Evolutionary conservation across 2,113 vertebrate species (phyloP).

Genomic region (Actenoides lindsayi): DNA sequence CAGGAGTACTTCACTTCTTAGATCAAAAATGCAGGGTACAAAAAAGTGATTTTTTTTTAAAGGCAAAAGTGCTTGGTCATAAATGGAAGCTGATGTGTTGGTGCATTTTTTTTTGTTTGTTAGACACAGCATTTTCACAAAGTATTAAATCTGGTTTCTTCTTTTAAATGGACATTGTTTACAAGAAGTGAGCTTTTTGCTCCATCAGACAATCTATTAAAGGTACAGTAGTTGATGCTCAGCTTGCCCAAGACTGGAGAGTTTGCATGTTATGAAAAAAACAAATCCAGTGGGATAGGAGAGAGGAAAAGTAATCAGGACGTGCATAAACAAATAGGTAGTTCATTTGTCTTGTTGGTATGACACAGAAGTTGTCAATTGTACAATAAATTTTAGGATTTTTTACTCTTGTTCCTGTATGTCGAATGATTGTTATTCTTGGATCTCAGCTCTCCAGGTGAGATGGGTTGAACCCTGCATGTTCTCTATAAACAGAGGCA

Average conservation of each 20-base stretch:
- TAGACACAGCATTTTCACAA: neutral
- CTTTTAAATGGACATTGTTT: conserved; percentile 52
- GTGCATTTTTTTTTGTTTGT: neutral
- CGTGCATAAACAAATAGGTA: rapidly evolving
- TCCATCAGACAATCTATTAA: conserved; percentile 63
- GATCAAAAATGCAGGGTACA: neutral
- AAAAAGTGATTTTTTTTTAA: neutral
- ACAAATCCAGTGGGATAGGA: rapidly evolving
- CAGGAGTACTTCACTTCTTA: neutral
- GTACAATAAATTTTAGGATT: neutral
- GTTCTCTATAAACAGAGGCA: neutral
- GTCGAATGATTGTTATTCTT: neutral
- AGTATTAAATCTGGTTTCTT: neutral
- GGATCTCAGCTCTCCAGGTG: neutral
- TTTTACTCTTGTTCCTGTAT: neutral
- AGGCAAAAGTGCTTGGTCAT: neutral
- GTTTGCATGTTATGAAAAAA: neutral
- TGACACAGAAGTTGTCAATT: neutral
- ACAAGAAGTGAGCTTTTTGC: conserved; percentile 55
- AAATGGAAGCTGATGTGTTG: neutral
- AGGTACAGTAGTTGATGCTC: neutral
- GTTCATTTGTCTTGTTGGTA: neutral
- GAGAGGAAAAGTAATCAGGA: neutral
- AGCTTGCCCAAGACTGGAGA: neutral
- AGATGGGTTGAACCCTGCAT: rapidly evolving